Evolutionary conservation across 2,113 vertebrate species (phyloP).

Genomic region (Menidia beryllina): DNA sequence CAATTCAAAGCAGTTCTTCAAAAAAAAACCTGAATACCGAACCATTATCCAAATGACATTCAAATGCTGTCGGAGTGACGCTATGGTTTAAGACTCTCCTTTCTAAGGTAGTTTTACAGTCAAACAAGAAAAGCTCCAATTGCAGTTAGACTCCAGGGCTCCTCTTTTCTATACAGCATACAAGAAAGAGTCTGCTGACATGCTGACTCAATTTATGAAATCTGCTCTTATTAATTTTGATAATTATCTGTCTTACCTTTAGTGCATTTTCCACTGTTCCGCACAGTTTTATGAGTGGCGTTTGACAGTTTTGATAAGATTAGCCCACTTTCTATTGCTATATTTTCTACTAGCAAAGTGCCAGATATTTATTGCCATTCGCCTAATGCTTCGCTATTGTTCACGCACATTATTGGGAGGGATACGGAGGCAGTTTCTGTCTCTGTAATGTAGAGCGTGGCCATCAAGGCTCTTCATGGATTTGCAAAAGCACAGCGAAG

Average conservation of each 20-base stretch:
- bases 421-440: slow-evolving; percentile 66
- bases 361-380: slow-evolving; percentile 70
- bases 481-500: slow-evolving; percentile 37
- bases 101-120: slow-evolving; percentile 54
- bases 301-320: slow-evolving; percentile 38
- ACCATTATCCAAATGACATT: slow-evolving; percentile 70
- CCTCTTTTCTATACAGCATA: slow-evolving; percentile 28
- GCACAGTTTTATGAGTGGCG: slow-evolving; percentile 22
- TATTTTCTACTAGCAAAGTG: slow-evolving; percentile 58
- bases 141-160: slow-evolving; percentile 33
- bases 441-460: slow-evolving; percentile 53
- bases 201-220: slow-evolving; percentile 34
- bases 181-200: slow-evolving; percentile 38
- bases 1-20: slow-evolving; percentile 59
- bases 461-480: slow-evolving; percentile 61
- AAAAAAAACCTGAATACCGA: slow-evolving; percentile 23
- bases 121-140: slow-evolving; percentile 54
- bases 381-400: slow-evolving; percentile 72
- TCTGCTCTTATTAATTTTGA: slow-evolving; percentile 55
- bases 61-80: slow-evolving; percentile 50
- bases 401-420: slow-evolving; percentile 64
- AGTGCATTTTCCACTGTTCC: slow-evolving; percentile 33
- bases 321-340: slow-evolving; percentile 39
- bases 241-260: slow-evolving; percentile 46
- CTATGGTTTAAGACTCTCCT: slow-evolving; percentile 41